A percentile compares a stretch with the other conserved stretches of the same genome.
Evolutionary conservation across 2,113 vertebrate species (phyloP).

Genomic region (Sciurus niger): DNA sequence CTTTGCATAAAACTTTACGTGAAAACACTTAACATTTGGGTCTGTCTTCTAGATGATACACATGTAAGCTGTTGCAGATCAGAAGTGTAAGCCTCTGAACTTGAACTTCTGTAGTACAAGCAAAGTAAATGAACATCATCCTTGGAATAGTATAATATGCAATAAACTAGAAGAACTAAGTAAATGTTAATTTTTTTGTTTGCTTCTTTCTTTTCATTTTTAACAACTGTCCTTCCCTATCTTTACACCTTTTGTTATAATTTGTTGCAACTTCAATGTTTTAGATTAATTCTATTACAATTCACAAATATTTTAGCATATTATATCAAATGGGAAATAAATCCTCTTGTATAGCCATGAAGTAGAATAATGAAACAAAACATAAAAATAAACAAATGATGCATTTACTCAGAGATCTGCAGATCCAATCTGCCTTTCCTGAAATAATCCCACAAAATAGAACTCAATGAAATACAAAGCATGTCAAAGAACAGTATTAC

Average conservation of each 20-base stretch:
- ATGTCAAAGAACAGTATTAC: neutral
- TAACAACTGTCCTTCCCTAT: neutral
- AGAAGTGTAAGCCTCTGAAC: neutral
- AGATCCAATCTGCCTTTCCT: neutral
- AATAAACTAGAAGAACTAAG: neutral
- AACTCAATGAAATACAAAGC: neutral
- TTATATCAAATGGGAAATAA: constrained; percentile 23
- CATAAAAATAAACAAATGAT: neutral
- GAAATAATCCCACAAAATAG: neutral
- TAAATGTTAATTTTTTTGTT: neutral
- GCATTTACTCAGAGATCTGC: neutral
- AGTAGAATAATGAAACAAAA: constrained; percentile 31
- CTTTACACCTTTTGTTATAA: constrained; percentile 10
- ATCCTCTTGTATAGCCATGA: constrained; percentile 19
- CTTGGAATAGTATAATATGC: neutral
- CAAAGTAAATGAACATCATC: neutral
- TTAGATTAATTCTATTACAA: neutral
- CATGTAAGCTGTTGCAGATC: neutral
- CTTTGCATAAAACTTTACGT: neutral
- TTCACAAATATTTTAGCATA: neutral
- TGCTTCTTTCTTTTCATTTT: neutral
- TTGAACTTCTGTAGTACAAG: neutral
- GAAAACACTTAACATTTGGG: neutral
- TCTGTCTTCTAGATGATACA: neutral
- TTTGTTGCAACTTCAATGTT: constrained; percentile 6